Conservation (phyloP, 2,888 invertebrate genomes). For the Drosophila koepferae region DNA sequence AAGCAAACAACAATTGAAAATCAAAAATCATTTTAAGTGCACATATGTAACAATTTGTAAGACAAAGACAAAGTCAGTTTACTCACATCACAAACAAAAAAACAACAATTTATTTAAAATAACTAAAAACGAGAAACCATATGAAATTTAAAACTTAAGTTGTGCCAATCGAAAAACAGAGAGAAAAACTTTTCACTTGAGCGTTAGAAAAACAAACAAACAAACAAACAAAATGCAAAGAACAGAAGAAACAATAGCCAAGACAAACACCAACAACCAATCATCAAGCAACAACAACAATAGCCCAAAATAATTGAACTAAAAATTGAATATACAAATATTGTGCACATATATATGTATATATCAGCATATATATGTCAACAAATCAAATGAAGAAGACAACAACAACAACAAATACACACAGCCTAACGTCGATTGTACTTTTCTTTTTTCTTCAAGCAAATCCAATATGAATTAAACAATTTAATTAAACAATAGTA, state of each 20-base stretch:
- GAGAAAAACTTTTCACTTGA: constrained; percentile 55
- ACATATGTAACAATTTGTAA: constrained; percentile 60
- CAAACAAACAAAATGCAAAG: constrained; percentile 43
- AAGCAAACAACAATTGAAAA: constrained; percentile 65
- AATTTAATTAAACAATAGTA: constrained; percentile 76
- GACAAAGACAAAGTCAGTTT: constrained; percentile 45
- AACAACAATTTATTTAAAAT: background rate
- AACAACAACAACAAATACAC: constrained; percentile 35
- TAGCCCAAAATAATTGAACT: constrained; percentile 80
- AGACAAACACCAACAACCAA: constrained; percentile 36
- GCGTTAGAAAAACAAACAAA: constrained; percentile 49
- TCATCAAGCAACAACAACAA: constrained; percentile 54
- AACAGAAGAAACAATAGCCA: constrained; percentile 73
- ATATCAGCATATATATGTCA: constrained; percentile 2
- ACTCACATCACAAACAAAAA: background rate
- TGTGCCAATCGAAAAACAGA: constrained; percentile 55
- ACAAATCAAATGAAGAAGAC: constrained; percentile 33
- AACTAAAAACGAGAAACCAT: constrained; percentile 54
- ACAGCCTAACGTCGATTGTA: constrained; percentile 87
- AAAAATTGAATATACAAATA: constrained; percentile 61
- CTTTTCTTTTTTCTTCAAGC: constrained; percentile 76
- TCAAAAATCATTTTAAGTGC: constrained; percentile 78
- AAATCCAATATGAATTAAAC: constrained; percentile 49
- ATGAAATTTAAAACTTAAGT: constrained; percentile 31
- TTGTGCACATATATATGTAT: constrained; percentile 17